Evolutionary conservation across 2,797 vertebrate species (phyloP).

Genomic region (Rhinoraja longicauda): DNA sequence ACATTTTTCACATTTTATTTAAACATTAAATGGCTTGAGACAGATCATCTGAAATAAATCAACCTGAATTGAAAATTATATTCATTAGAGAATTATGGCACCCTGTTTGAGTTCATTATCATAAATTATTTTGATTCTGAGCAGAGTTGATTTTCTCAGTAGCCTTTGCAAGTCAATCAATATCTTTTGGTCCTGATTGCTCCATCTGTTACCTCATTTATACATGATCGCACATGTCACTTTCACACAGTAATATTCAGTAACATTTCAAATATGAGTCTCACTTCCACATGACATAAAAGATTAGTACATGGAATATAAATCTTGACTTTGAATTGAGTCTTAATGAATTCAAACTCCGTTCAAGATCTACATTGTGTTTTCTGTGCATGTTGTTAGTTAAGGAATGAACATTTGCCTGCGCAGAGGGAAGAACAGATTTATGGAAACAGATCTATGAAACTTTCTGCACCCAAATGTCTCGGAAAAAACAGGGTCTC

Average conservation of each 20-base stretch:
- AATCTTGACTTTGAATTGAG: background rate
- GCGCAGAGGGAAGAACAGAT: background rate
- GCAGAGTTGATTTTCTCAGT: background rate
- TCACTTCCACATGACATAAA: background rate
- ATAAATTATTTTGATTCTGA: background rate
- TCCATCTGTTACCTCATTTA: background rate
- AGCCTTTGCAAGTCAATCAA: background rate
- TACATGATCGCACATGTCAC: background rate
- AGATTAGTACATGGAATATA: background rate
- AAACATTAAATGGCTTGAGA: background rate
- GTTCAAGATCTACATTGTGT: background rate
- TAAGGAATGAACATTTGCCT: background rate
- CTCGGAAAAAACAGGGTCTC: too few relatives aligned
- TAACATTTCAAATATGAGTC: background rate
- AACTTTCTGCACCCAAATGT: background rate
- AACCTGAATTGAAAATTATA: background rate
- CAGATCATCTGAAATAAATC: background rate
- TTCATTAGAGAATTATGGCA: background rate
- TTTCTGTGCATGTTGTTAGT: background rate
- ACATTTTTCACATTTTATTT: background rate
- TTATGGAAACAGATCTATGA: background rate
- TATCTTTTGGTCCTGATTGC: background rate
- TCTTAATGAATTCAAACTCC: background rate
- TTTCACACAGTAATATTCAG: background rate
- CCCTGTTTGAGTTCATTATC: background rate